Conservation (phyloP, 2,888 invertebrate species). For the Diogma glabrata region DNA sequence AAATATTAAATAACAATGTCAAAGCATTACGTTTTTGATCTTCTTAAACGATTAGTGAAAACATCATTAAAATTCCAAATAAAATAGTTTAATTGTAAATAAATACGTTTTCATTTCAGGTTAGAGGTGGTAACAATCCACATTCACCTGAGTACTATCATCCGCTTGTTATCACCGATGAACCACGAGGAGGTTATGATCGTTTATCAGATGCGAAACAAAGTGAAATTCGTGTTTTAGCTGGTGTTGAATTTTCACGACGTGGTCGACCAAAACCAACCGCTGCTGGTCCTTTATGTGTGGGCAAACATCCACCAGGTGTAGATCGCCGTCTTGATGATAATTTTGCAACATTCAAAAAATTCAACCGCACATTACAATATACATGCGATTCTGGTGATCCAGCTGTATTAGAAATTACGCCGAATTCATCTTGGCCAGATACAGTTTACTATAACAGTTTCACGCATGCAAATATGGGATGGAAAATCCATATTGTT, state of each 20-base stretch:
- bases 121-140: conserved; percentile 78
- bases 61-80: no score
- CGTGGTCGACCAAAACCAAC: conserved; percentile 69
- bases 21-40: conserved; percentile 1
- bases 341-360: conserved; percentile 64
- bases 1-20: no score
- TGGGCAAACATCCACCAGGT: conserved; percentile 50
- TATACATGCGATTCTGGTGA: conserved; percentile 61
- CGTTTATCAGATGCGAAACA: conserved; percentile 57
- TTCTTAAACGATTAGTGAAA: not conserved
- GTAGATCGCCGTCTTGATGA: conserved; percentile 69
- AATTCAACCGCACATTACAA: conserved; percentile 66
- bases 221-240: conserved; percentile 58
- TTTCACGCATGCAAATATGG: conserved; percentile 89
- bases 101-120: conserved; percentile 31
- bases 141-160: conserved; percentile 77
- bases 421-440: conserved; percentile 84
- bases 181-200: conserved; percentile 72
- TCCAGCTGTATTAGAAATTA: conserved; percentile 60
- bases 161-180: conserved; percentile 79
- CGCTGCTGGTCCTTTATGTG: conserved; percentile 71
- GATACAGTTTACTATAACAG: conserved; percentile 89
- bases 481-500: conserved; percentile 84
- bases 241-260: conserved; percentile 71
- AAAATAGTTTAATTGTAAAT: no score